Conservation (phyloP, 2,888 invertebrate genomes). For the Spicauda simplicius region DNA sequence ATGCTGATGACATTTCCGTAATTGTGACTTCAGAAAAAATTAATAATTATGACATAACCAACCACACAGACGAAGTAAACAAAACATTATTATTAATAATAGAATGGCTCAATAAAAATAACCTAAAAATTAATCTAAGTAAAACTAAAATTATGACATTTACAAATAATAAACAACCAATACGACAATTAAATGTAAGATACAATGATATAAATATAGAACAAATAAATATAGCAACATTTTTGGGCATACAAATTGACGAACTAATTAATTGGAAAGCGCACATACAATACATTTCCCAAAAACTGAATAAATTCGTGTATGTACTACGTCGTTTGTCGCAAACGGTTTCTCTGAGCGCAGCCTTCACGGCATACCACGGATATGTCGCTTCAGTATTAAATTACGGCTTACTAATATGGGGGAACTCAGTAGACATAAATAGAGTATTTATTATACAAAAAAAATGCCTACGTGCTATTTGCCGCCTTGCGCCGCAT, state of each 20-base stretch:
- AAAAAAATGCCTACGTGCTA: not conserved
- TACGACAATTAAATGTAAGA: not conserved
- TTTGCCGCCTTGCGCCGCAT: not conserved
- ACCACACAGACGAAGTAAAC: not conserved
- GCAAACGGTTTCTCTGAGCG: not conserved
- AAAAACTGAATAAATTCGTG: not conserved
- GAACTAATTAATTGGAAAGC: not conserved
- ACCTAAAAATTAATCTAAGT: no score
- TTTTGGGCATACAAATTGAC: not conserved
- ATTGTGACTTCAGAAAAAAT: not conserved
- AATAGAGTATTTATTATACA: not conserved
- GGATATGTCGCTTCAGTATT: not conserved
- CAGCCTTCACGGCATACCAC: not conserved
- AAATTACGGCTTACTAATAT: not conserved
- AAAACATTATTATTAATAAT: no score
- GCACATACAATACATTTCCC: not conserved
- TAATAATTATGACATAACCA: not conserved
- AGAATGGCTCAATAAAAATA: no score
- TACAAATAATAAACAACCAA: no score
- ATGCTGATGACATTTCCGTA: not conserved
- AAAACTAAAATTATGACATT: no score
- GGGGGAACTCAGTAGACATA: not conserved
- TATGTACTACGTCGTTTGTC: not conserved
- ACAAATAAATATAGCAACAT: not conserved
- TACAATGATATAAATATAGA: not conserved